phyloP scores from a whole-genome alignment of 2,113 vertebrate genomes.

The Osmerus mordax region DNA sequence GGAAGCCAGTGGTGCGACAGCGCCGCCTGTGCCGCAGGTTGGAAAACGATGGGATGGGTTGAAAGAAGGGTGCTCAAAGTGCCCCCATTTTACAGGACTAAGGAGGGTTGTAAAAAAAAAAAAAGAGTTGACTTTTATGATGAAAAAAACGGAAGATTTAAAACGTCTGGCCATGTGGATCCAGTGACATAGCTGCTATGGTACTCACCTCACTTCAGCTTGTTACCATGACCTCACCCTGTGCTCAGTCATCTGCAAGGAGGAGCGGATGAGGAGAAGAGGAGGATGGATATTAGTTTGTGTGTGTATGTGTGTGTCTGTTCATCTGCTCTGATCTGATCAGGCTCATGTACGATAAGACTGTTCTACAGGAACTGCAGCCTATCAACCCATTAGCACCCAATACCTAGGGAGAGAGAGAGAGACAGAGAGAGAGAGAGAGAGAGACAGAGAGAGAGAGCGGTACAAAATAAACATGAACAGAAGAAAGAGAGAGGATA shows the following conservation, averaged over 20 bases:
- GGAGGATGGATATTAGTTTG: no score
- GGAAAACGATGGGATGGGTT: conserved; percentile 11
- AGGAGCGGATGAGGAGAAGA: no score
- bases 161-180: no score
- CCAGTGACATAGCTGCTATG: background rate
- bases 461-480: conserved; percentile 4
- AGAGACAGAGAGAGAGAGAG: background rate
- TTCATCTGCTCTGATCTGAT: background rate
- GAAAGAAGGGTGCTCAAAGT: no score
- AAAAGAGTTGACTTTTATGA: no score
- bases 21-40: conserved; percentile 54
- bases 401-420: background rate
- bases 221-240: no score
- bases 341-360: background rate
- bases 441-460: background rate
- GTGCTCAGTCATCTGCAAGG: no score
- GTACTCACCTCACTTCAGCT: background rate
- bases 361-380: background rate
- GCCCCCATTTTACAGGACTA: no score
- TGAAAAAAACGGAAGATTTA: no score
- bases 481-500: background rate
- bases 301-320: background rate
- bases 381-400: conserved; percentile 7
- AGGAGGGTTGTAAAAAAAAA: no score
- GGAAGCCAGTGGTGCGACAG: conserved; percentile 47